Evolutionary conservation across 37 sponge, comb jelly and placozoan species (phyloP), one percentile per base, ranked within the genome.

Genomic region (Lycopodina hypogea): DNA sequence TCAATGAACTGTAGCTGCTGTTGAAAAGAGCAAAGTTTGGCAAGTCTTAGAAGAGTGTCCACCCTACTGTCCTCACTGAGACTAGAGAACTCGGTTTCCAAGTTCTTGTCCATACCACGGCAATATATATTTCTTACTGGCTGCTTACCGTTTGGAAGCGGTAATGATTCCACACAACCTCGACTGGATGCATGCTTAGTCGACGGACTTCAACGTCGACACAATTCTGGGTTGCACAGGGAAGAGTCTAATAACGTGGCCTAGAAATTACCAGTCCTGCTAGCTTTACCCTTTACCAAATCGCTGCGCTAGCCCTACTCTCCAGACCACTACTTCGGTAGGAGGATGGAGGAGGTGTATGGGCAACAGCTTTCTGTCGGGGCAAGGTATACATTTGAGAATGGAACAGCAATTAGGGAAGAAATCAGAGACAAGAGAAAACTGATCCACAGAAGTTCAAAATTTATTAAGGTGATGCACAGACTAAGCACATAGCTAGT

Each of bases 1-100:
- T 81, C 69, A 15, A 62, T 19, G 30, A 87, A 56, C 38, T 75
- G 71, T 34, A 81, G 78, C 56, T 87, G 81, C 41, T 87, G 62
- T 42, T 67, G 77, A 51, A 81, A 81, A 32, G 71, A n/a, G 72
- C 76, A 76, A 45, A 22, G 55, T 38, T 81, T 76, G 58, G 76
- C 59, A 41, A 87, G 64, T 28, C 41, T 41, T 32, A 76, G 37
- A 37, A 84, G 61, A 22, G 61, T 23, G 12, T 69, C n/a, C 1
- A 76, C 62, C 28, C 38, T 65, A 36, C 56, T 14, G 4, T 51
- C 30, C 35, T 51, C 70, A 39, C 68, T 62, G 21, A 84, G 50
- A 15, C n/a, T 23, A 24, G 12, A 28, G 24, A 84, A 84, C 36
- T 76, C 77, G 0, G 55, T 36, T 14, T n/a, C 19, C 68, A 68